A percentile compares a stretch with the other conserved stretches of the same genome.
These are phyloP conservation scores for Plebejus anna DNA, from an alignment of 2,888 invertebrate genomes.

Conservation along the genomic window DNA sequence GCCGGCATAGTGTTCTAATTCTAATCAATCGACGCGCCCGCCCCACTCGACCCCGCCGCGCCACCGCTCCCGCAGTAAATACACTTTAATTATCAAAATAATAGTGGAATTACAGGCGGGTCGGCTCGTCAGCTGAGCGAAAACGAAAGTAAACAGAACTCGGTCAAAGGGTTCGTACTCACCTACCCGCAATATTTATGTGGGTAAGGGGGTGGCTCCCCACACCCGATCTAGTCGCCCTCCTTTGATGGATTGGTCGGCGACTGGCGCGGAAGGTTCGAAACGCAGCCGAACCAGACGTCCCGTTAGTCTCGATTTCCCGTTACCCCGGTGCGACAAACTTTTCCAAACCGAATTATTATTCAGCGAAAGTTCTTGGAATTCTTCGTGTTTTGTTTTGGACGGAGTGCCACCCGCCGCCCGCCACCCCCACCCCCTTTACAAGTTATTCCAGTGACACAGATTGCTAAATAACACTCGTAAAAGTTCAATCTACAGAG, in stretches of 20 bases:
- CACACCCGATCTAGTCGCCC: conserved; percentile 72
- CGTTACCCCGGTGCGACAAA: conserved; percentile 59
- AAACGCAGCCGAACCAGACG: conserved; percentile 68
- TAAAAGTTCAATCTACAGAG: conserved; percentile 41
- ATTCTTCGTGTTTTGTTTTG: conserved; percentile 71
- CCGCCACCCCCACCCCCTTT: conserved; percentile 43
- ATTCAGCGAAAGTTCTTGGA: conserved; percentile 71
- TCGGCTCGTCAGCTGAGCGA: conserved; percentile 79
- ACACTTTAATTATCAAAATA: conserved; percentile 77
- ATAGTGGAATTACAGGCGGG: conserved; percentile 67
- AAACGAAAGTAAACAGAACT: conserved; percentile 81
- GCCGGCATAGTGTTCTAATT: neutral
- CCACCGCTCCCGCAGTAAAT: conserved; percentile 53
- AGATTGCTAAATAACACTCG: conserved; percentile 49
- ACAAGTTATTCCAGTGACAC: conserved; percentile 54
- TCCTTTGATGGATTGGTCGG: conserved; percentile 80
- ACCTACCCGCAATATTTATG: conserved; percentile 80
- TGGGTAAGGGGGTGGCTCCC: conserved; percentile 69
- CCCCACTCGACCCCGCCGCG: conserved; percentile 27
- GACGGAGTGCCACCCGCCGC: conserved; percentile 47
- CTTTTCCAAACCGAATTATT: conserved; percentile 67
- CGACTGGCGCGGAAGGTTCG: conserved; percentile 74
- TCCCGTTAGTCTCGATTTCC: conserved; percentile 71
- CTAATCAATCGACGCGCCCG: conserved; percentile 13
- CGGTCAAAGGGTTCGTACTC: conserved; percentile 81